Base-by-base conservation (phyloP, 2,113 vertebrate species). In the Notothenia rossii region DNA sequence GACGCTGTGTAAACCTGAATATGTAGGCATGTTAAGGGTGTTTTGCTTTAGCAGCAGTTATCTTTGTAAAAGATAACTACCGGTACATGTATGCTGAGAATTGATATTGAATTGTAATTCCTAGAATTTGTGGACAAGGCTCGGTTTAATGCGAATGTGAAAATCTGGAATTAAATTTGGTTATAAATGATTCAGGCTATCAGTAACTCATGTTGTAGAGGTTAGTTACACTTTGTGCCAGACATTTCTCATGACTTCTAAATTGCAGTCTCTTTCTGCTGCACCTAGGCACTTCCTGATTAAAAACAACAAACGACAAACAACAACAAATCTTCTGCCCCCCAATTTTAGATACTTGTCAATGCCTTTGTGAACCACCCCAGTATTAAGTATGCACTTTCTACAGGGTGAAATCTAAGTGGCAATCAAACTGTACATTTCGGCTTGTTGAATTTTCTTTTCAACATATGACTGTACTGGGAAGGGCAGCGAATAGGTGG, bases 101-200 rank as follows among this genome's bases (percentile, higher is more conserved):
- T 29, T 75, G 18, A 40, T 29, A 6, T 17, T 73, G 72, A 75
- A 67, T 78, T 29, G 45, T 36, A 65, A 80, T 83, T 75, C 69
- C 43, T 8, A 61, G 48, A 62, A 77, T 22, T 11, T 0, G 54
- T 50, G 45, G 2, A 15, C 45, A 7, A 48, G 14, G 40, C 53
- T 81, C 29, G 29, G 68, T 66, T 77, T 71, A 10, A 71, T 71
- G 67, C 72, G 56, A 25, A 75, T 78, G 67, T 70, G 58, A 78
- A 83, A 4, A 29, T 29, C 29, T 29, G 29, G 29, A 29, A 29
- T 29, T 29, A 4, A 29, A 29, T 29, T 4, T 29, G 29, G 63
- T 63, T 64, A 45, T 58, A 45, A 68, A 72, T 20, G 60, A 84
- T 75, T 6, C 43, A 69, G 58, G 48, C 53, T 54, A 53, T 60